phyloP scores from a whole-genome alignment of 2,113 vertebrate genomes.

The Pedionomus torquatus region DNA sequence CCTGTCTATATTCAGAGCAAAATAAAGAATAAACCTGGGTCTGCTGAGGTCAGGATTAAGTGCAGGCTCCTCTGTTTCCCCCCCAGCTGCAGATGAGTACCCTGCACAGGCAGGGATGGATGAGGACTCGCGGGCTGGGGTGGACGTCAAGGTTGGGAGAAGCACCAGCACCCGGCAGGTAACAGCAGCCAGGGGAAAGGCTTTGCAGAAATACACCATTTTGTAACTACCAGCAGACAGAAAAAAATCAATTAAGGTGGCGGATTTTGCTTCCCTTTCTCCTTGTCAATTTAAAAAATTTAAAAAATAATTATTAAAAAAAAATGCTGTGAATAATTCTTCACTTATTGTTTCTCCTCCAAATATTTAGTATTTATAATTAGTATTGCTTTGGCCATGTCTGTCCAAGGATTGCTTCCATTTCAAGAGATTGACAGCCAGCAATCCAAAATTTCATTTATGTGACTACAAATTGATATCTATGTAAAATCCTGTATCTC shows the following conservation, averaged over 20 bases:
- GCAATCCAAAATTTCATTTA: slow-evolving; percentile 8
- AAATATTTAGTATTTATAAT: slow-evolving; percentile 20
- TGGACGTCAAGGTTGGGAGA: not conserved
- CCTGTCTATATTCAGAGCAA: not conserved
- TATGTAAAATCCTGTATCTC: slow-evolving; percentile 16
- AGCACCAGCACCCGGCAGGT: not conserved
- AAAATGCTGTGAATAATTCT: not conserved
- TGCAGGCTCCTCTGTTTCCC: accelerated
- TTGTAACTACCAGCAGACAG: not conserved
- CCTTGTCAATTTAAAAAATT: not conserved
- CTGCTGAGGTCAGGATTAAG: not conserved
- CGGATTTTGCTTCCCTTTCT: not conserved
- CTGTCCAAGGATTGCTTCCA: not conserved
- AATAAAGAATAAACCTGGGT: not conserved
- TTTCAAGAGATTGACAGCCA: slow-evolving; percentile 16
- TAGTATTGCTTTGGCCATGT: not conserved
- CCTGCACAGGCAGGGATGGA: not conserved
- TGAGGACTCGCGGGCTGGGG: not conserved
- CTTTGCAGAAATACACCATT: not conserved
- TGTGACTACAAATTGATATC: slow-evolving; percentile 2
- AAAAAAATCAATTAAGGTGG: not conserved
- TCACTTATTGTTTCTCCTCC: not conserved
- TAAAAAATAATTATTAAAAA: too few species aligned
- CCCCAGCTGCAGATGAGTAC: accelerated
- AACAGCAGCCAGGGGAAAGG: not conserved